phyloP scores from a whole-genome alignment of 2,888 invertebrate species.

The Ophion costatus region DNA sequence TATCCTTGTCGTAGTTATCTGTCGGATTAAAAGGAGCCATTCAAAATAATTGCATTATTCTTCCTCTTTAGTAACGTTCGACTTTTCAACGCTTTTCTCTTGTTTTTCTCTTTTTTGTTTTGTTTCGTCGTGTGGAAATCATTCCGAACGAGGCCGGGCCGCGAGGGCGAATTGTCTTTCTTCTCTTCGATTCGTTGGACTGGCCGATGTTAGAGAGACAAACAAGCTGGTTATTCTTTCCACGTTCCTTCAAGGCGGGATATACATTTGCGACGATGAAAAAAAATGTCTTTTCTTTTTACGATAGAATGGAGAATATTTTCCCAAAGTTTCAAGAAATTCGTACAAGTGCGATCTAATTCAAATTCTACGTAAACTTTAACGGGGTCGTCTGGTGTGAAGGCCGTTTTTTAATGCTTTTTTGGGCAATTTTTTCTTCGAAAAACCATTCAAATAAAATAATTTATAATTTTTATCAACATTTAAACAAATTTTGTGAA shows the following conservation, averaged over 20 bases:
- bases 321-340: too few species aligned
- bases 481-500: too few species aligned
- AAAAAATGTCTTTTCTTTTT: too few species aligned
- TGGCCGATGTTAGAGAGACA: slow-evolving; percentile 27
- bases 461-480: too few species aligned
- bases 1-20: slow-evolving; percentile 66
- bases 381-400: too few species aligned
- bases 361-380: too few species aligned
- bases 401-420: too few species aligned
- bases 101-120: neutral
- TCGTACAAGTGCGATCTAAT: too few species aligned
- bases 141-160: slow-evolving; percentile 40
- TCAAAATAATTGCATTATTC: slow-evolving; percentile 46
- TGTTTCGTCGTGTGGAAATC: slow-evolving; percentile 9
- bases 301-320: too few species aligned
- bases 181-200: neutral
- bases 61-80: neutral
- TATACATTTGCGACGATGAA: too few species aligned
- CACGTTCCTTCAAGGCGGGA: neutral
- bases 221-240: neutral
- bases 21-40: slow-evolving; percentile 65
- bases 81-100: slow-evolving; percentile 1
- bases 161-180: neutral
- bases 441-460: too few species aligned
- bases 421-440: too few species aligned